phyloP scores from a whole-genome alignment of 2,888 invertebrate species.

The Aphodius granarius region DNA sequence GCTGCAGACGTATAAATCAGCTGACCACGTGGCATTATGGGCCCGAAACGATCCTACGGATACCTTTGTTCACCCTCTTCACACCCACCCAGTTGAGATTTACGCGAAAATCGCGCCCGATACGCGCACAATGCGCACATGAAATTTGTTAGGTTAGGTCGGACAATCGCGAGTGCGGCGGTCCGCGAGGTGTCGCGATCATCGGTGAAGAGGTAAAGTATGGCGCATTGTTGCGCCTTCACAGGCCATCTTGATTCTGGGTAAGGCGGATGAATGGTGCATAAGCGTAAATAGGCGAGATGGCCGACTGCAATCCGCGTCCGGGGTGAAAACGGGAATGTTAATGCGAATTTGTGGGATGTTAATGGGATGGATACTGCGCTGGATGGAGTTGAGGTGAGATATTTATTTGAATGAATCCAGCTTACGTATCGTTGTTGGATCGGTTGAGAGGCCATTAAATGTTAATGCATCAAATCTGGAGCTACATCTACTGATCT shows the following conservation, averaged over 20 bases:
- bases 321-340: not conserved
- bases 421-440: not conserved
- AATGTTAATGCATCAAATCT: no score
- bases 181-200: not conserved
- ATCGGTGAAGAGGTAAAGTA: not conserved
- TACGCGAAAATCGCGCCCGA: not conserved
- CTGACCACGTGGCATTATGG: conserved; percentile 34
- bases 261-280: not conserved
- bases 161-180: not conserved
- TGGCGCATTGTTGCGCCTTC: not conserved
- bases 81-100: conserved; percentile 23
- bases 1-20: conserved; percentile 34
- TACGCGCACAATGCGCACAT: conserved; percentile 1
- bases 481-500: no score
- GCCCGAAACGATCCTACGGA: conserved; percentile 18
- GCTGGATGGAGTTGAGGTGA: not conserved
- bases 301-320: not conserved
- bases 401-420: not conserved
- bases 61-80: conserved; percentile 29
- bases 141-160: conserved; percentile 6
- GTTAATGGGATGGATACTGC: not conserved
- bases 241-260: not conserved
- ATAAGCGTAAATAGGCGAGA: not conserved
- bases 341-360: not conserved
- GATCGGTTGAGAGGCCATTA: no score